A percentile compares a stretch with the other conserved stretches of the same genome.
These are phyloP conservation scores for Margaritifera margaritifera DNA, from an alignment of 2,888 invertebrate genomes.

Conservation along the genomic window DNA sequence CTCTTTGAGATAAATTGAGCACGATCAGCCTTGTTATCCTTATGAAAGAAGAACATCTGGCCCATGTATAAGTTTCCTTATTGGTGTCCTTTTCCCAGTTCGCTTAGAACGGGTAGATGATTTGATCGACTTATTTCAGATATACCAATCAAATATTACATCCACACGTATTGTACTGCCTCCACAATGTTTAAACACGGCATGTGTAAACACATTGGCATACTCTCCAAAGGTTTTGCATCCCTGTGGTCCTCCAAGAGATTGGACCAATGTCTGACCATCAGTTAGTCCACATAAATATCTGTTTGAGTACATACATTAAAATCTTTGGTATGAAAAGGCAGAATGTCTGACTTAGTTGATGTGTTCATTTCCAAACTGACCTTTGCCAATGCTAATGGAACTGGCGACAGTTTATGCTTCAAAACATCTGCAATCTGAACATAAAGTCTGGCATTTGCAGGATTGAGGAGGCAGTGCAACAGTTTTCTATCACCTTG, in stretches of 20 bases:
- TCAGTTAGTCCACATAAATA: constrained; percentile 7
- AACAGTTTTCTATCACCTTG: no score
- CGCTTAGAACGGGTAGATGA: constrained; percentile 14
- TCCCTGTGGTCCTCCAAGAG: constrained; percentile 19
- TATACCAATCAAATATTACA: constrained; percentile 26
- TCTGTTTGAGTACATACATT: no score
- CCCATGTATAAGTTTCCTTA: constrained; percentile 1
- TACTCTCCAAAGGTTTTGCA: constrained; percentile 24
- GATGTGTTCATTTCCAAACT: no score
- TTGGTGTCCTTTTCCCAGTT: constrained; percentile 1
- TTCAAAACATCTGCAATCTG: no score
- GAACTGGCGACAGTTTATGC: no score
- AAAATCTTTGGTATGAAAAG: no score
- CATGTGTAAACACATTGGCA: constrained; percentile 12
- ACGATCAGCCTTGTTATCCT: constrained; percentile 22
- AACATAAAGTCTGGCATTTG: no score
- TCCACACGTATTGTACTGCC: constrained; percentile 12
- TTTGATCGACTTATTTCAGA: constrained; percentile 15
- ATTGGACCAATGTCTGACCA: constrained; percentile 28
- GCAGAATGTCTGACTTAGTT: no score
- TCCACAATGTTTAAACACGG: constrained; percentile 12
- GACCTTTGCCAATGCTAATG: no score
- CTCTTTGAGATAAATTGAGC: constrained; percentile 6
- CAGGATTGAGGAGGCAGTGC: no score
- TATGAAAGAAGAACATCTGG: constrained; percentile 8